Evolutionary conservation across 2,113 vertebrate genomes (phyloP).

Genomic region (Mus musculus): DNA sequence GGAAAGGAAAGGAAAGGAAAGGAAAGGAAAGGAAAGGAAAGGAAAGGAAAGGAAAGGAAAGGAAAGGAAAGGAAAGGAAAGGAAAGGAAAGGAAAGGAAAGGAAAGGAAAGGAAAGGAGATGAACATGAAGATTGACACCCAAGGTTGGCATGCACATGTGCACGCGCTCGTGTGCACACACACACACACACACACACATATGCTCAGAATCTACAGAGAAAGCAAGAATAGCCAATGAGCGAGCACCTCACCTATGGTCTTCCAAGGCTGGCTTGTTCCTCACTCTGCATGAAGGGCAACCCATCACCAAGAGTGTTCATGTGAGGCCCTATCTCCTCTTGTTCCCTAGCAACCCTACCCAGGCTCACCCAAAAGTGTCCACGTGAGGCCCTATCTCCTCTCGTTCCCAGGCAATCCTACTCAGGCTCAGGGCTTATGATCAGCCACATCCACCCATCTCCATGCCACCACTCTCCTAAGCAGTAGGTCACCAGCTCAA

Average conservation of each 20-base stretch:
- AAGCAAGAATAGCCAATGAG: not conserved
- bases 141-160: not conserved
- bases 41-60: too few species aligned
- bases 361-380: not conserved
- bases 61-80: too few species aligned
- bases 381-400: not conserved
- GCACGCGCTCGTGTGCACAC: rapidly evolving
- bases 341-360: not conserved
- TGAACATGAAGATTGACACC: not conserved
- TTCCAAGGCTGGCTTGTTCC: too few species aligned
- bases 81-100: too few species aligned
- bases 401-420: not conserved
- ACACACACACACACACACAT: not conserved
- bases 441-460: not conserved
- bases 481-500: not conserved
- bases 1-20: too few species aligned
- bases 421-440: not conserved
- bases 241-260: too few species aligned
- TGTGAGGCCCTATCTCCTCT: not conserved
- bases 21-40: too few species aligned
- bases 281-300: rapidly evolving
- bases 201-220: not conserved
- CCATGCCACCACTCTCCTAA: not conserved
- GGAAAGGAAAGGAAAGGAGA: too few species aligned
- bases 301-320: not conserved